Percentiles rank a stretch among this genome's conserved stretches.
Evolutionary conservation across 2,113 vertebrate species (phyloP).

Genomic region (Emydocephalus ijimae): DNA sequence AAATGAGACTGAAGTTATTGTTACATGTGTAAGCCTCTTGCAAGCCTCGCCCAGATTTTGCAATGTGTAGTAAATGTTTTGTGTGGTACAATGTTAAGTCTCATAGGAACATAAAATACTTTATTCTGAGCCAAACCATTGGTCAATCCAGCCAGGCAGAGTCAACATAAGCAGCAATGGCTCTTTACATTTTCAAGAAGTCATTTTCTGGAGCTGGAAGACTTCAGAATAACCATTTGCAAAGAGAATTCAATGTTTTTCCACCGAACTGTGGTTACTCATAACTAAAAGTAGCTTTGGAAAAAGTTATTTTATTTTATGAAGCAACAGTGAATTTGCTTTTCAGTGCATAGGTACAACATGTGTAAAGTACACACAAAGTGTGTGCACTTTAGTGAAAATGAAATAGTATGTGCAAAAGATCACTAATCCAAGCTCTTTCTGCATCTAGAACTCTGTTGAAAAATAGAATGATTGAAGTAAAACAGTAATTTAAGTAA

Average conservation of each 20-base stretch:
- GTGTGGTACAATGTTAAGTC: not conserved
- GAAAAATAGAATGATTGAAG: not conserved
- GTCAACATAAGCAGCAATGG: not conserved
- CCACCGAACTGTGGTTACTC: not conserved
- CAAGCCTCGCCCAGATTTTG: not conserved
- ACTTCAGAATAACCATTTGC: not conserved
- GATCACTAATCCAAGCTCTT: not conserved
- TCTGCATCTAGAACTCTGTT: not conserved
- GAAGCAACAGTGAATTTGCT: not conserved
- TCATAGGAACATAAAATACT: not conserved
- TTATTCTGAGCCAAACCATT: not conserved
- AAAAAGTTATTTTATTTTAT: not conserved
- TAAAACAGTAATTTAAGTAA: not conserved
- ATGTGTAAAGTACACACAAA: not conserved
- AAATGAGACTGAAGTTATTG: not conserved
- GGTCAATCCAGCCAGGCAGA: not conserved
- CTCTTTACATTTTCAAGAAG: not conserved
- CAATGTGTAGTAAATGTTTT: not conserved
- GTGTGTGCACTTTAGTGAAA: not conserved
- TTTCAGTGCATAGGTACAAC: not conserved
- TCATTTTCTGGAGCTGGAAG: not conserved
- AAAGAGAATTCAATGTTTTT: not conserved
- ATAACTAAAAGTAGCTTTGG: not conserved
- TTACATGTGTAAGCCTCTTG: not conserved
- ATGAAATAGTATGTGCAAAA: not conserved